phyloP scores from a whole-genome alignment of 53 echinoderm and acorn worm genomes.

The Apostichopus leukothele region DNA sequence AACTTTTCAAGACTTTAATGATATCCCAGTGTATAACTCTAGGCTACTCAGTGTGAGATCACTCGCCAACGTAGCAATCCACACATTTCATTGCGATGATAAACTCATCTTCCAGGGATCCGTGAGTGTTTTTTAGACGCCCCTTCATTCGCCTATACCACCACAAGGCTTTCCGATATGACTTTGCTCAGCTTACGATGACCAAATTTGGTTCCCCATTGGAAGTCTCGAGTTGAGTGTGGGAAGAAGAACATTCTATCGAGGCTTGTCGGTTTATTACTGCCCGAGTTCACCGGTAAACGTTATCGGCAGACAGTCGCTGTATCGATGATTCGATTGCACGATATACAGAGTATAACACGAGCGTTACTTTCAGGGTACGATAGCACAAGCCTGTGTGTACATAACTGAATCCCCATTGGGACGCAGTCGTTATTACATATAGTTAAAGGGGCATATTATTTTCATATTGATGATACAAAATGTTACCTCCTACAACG shows the following conservation, averaged over 20 bases:
- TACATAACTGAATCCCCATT: constrained; percentile 21
- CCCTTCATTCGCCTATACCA: background rate
- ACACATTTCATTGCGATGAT: constrained; percentile 40
- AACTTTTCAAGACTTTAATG: background rate
- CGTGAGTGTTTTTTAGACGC: background rate
- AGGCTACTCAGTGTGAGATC: background rate
- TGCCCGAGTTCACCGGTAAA: background rate
- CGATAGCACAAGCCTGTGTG: background rate
- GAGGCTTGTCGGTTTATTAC: background rate
- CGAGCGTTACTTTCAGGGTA: constrained; percentile 30
- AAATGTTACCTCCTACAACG: background rate
- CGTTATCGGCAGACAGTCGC: background rate
- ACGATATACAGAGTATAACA: background rate
- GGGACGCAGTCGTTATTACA: constrained; percentile 8
- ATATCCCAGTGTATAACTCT: constrained; percentile 7
- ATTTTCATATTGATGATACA: background rate
- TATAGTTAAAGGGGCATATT: background rate
- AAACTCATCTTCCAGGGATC: background rate
- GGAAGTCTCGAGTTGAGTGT: background rate
- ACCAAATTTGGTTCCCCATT: constrained; percentile 41
- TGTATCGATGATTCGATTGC: background rate
- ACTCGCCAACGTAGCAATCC: constrained; percentile 36
- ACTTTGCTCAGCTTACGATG: constrained; percentile 21
- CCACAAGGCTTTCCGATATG: background rate
- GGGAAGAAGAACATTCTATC: constrained; percentile 28